Percentiles rank a stretch among this genome's conserved stretches.
Evolutionary conservation across 2,797 vertebrate genomes (phyloP).

Genomic region (Alfaro cultratus): DNA sequence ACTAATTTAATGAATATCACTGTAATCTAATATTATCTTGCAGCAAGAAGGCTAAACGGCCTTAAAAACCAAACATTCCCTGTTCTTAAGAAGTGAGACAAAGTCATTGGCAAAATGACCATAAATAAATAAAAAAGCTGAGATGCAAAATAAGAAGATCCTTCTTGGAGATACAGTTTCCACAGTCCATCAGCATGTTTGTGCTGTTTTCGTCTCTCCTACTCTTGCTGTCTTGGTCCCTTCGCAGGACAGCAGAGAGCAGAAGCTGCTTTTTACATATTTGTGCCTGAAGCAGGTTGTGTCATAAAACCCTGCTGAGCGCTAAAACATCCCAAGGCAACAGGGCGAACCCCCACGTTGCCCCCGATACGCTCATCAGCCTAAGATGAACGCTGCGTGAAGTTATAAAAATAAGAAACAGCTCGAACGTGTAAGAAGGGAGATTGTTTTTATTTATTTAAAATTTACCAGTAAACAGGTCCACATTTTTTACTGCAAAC

Average conservation of each 20-base stretch:
- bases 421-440: neutral
- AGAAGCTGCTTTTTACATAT: neutral
- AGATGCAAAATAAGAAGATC: neutral
- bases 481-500: neutral
- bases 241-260: neutral
- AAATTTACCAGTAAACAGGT: neutral
- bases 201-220: neutral
- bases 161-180: neutral
- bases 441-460: neutral
- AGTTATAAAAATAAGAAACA: neutral
- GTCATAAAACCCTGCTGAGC: neutral
- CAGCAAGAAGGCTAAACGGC: neutral
- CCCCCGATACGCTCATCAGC: neutral
- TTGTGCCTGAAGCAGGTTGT: conserved; percentile 1
- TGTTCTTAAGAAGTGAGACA: neutral
- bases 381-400: neutral
- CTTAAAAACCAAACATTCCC: neutral
- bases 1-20: neutral
- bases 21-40: neutral
- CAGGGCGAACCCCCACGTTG: neutral
- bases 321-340: neutral
- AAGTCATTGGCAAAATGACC: neutral
- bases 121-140: neutral
- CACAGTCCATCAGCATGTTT: neutral
- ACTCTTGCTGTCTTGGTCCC: neutral